phyloP scores from a whole-genome alignment of 92 coral and sea anemone genomes.

The Heteractis magnifica region DNA sequence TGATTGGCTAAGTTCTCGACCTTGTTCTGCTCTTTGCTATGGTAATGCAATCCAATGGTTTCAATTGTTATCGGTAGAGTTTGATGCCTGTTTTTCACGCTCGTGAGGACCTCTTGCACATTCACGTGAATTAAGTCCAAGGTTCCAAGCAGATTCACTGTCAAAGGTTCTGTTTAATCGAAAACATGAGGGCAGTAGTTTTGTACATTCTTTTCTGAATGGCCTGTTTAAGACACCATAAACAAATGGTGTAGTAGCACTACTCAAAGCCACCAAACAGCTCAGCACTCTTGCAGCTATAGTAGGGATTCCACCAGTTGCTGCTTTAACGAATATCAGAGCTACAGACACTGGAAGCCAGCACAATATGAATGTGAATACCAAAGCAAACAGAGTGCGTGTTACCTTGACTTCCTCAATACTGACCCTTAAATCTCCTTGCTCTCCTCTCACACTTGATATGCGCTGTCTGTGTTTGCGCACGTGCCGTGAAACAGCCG shows the following conservation, averaged over 20 bases:
- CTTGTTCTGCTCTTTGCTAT: not conserved
- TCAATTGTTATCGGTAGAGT: not conserved
- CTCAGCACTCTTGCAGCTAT: constrained; percentile 32
- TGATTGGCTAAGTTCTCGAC: too few relatives aligned
- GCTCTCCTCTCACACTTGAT: constrained; percentile 6
- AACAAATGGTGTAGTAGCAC: constrained; percentile 45
- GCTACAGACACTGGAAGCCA: constrained; percentile 49
- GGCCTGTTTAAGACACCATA: constrained; percentile 38
- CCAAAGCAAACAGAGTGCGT: constrained; percentile 36
- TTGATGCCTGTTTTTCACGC: not conserved
- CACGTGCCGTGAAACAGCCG: constrained; percentile 19
- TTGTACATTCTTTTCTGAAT: constrained; percentile 25
- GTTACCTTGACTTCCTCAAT: constrained; percentile 41
- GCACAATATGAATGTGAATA: constrained; percentile 36
- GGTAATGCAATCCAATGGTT: not conserved
- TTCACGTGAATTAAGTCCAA: constrained; percentile 7
- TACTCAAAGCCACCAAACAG: constrained; percentile 36
- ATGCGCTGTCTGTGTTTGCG: constrained; percentile 36
- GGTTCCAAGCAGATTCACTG: constrained; percentile 10
- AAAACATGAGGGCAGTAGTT: constrained; percentile 11
- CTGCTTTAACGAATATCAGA: constrained; percentile 22
- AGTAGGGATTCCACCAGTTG: constrained; percentile 14
- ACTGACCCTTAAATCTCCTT: constrained; percentile 29
- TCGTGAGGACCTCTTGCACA: not conserved
- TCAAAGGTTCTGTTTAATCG: not conserved